These are phyloP conservation scores for Drosophila infuscata DNA, from an alignment of 2,888 invertebrate species.

Conservation along the genomic window DNA sequence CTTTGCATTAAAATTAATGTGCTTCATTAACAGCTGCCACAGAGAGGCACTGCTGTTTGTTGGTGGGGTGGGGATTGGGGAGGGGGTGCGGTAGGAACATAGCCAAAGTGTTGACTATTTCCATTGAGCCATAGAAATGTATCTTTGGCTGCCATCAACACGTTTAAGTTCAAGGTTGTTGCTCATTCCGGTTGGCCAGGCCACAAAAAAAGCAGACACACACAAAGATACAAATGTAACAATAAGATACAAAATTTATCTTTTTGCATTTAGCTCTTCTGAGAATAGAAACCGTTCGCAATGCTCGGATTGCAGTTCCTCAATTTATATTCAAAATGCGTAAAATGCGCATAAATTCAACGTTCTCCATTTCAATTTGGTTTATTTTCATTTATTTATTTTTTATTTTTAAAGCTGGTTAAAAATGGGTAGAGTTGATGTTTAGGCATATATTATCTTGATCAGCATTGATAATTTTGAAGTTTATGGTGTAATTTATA, in stretches of 20 bases:
- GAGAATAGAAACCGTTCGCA: not conserved
- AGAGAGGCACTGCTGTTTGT: too few relatives aligned
- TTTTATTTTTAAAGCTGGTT: not conserved
- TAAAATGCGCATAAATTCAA: slow-evolving; percentile 54
- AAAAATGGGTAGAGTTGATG: not conserved
- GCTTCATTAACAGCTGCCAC: slow-evolving; percentile 58
- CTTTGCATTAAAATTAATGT: slow-evolving; percentile 70
- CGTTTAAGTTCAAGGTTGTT: slow-evolving; percentile 56
- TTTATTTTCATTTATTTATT: not conserved
- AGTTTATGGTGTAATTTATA: not conserved
- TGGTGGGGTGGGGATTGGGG: too few relatives aligned
- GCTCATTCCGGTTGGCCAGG: slow-evolving; percentile 1
- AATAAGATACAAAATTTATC: slow-evolving; percentile 24
- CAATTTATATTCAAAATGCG: slow-evolving; percentile 57
- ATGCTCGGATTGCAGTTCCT: slow-evolving; percentile 19
- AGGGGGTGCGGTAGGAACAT: not conserved
- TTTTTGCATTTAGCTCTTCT: slow-evolving; percentile 2
- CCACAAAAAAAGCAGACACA: not conserved
- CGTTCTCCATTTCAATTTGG: slow-evolving; percentile 31
- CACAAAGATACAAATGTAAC: slow-evolving; percentile 2
- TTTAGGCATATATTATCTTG: not conserved
- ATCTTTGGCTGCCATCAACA: slow-evolving; percentile 13
- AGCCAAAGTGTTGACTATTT: not conserved
- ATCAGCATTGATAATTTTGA: not conserved
- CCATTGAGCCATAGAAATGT: slow-evolving; percentile 2